Conservation (phyloP, 2,888 invertebrate genomes). For the Lithophane semibrunnea region DNA sequence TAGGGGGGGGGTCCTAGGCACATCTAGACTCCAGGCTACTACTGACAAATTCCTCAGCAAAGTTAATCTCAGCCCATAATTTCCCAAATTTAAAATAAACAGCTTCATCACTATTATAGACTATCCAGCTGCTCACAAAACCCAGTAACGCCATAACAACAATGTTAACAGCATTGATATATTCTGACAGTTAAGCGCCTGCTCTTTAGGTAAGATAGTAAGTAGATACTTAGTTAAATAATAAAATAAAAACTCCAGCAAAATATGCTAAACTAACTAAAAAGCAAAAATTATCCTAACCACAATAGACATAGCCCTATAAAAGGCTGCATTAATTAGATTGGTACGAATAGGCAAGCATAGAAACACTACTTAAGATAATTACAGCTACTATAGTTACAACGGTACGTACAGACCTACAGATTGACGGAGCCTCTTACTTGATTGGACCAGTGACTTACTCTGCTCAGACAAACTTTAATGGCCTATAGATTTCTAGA, state of each 20-base stretch:
- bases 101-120: not conserved
- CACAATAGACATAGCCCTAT: not conserved
- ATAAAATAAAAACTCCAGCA: no score
- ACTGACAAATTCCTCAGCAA: not conserved
- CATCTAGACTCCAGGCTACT: no score
- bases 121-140: not conserved
- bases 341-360: constrained; percentile 14
- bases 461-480: constrained; percentile 6
- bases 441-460: constrained; percentile 51
- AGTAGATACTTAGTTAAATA: no score
- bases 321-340: constrained; percentile 26
- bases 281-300: not conserved
- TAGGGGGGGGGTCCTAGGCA: no score
- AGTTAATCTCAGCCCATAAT: not conserved
- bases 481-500: not conserved
- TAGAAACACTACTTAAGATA: constrained; percentile 17
- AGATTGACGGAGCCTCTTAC: constrained; percentile 46
- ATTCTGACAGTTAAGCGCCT: no score
- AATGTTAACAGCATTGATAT: no score
- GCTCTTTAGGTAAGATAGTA: no score
- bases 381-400: constrained; percentile 17
- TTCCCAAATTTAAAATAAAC: not conserved
- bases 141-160: not conserved
- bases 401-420: not conserved
- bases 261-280: not conserved